Base-by-base conservation (phyloP, 1,140 invertebrate genomes). In the Mylabris phalerata region DNA sequence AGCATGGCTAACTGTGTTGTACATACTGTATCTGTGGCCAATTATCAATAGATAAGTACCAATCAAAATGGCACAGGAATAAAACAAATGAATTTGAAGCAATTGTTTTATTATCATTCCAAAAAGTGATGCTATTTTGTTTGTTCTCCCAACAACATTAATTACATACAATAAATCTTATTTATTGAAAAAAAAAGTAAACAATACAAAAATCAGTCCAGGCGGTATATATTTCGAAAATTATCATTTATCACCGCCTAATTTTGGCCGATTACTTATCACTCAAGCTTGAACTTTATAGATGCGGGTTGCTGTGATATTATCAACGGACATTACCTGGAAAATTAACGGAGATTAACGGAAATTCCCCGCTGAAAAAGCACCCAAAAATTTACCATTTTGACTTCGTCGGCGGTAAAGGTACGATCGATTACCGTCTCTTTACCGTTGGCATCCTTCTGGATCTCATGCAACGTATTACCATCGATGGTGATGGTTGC, bases 361-460 rank as follows among this genome's bases (percentile, higher is more conserved):
- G 50, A 46, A 43, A 38, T 19, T 13, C 38, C 39, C 19, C 38
- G 10, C 32, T 7, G 32, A 32, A 32, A 32, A 32, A 32, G 7
- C 32, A 32, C 32, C 4, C 4, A 9, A 38, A 26, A 45, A 59
- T 42, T 75, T 69, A 80, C 79, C 72, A 87, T 86, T 69, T 84
- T 88, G 75, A 90, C 75, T 75, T 89, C 85, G 62, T 83, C 82
- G 44, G 83, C 81, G 39, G 78, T 79, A 66, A 85, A 87, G 68
- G 85, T 85, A 62, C 86, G 77, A 46, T 83, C 79, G 57, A 88
- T 86, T 32, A 74, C 78, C 2, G 84, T 82, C 9, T 80, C 76
- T 60, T 87, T 81, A 9, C 83, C 78, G 60, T 86, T 80, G 11
- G 82, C 78, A 38, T 82, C 83, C 60, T 84, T 86, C 72, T 90